Evolutionary conservation across 2,113 vertebrate genomes (phyloP).

Genomic region (Odocoileus virginianus): DNA sequence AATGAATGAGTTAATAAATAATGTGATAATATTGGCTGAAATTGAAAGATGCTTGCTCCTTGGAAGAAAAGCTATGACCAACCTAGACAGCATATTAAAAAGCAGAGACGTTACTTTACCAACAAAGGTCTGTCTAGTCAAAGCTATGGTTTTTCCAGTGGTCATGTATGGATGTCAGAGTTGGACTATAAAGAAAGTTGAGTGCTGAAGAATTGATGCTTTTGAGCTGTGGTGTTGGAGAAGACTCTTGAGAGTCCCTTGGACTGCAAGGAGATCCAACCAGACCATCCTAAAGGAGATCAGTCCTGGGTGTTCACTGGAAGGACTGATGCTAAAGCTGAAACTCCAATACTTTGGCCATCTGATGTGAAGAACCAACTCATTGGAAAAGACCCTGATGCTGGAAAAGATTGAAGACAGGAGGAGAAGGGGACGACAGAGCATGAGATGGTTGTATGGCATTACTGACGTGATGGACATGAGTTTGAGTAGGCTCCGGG

Average conservation of each 20-base stretch:
- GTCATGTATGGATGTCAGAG: not conserved
- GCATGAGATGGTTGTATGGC: not conserved
- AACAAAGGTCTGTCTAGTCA: not conserved
- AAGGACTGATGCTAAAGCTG: not conserved
- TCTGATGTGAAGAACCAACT: not conserved
- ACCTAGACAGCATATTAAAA: not conserved
- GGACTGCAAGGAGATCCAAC: not conserved
- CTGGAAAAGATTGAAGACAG: not conserved
- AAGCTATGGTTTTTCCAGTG: not conserved
- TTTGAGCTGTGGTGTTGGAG: not conserved
- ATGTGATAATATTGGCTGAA: not conserved
- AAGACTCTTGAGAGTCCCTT: not conserved
- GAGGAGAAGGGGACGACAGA: not conserved
- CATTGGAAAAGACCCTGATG: not conserved
- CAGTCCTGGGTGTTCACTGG: not conserved
- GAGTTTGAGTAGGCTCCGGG: accelerated
- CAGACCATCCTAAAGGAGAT: not conserved
- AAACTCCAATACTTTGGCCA: not conserved
- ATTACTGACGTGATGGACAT: accelerated
- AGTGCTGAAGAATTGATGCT: accelerated
- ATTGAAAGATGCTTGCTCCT: not conserved
- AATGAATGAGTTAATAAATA: not conserved
- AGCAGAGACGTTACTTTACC: not conserved
- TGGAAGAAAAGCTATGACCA: not conserved
- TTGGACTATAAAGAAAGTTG: not conserved